phyloP scores from a whole-genome alignment of 2,113 vertebrate species.

The Ciconia maguari region DNA sequence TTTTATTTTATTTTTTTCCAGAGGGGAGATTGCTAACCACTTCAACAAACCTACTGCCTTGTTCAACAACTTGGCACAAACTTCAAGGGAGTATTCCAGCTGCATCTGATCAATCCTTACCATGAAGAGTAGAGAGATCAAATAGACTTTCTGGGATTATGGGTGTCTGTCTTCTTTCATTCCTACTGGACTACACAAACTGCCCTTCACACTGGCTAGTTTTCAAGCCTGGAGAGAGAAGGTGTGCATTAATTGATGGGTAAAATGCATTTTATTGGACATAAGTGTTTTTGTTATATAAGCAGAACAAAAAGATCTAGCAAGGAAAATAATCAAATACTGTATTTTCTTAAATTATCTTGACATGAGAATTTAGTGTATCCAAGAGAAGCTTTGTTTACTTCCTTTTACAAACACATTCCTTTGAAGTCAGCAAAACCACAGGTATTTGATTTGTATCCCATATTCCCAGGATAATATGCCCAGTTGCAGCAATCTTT shows the following conservation, averaged over 20 bases:
- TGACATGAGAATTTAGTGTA: neutral
- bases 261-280: neutral
- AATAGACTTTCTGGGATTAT: neutral
- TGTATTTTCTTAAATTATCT: neutral
- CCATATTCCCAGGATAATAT: neutral
- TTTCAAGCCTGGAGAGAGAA: neutral
- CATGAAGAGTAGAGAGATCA: neutral
- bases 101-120: neutral
- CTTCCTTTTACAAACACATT: neutral
- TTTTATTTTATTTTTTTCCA: neutral
- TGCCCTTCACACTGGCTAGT: neutral
- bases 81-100: slow-evolving; percentile 5
- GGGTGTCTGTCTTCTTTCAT: neutral
- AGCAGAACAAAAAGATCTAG: neutral
- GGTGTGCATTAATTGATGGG: neutral
- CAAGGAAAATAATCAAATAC: neutral
- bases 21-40: neutral
- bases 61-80: neutral
- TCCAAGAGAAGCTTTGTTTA: neutral
- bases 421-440: neutral
- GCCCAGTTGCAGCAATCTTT: neutral
- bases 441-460: neutral
- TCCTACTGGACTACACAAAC: neutral
- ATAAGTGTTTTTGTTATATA: neutral
- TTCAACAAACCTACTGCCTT: neutral